phyloP scores from a whole-genome alignment of 2,888 invertebrate species.

The Pollenia griseotomentosa region DNA sequence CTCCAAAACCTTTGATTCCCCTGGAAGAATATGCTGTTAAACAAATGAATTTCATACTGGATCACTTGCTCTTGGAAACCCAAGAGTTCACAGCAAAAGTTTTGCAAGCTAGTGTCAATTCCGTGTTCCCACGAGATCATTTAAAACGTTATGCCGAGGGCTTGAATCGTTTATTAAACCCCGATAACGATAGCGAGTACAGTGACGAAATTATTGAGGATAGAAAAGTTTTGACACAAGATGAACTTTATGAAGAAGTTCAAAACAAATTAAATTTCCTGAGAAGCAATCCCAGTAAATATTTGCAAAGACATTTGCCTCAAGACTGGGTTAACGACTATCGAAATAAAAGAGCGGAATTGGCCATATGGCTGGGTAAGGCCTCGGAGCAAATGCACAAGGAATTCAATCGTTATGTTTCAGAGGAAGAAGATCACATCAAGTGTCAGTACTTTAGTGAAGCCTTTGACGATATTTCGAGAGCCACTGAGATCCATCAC shows the following conservation, averaged over 20 bases:
- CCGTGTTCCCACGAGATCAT: slow-evolving; percentile 28
- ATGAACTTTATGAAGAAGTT: slow-evolving; percentile 44
- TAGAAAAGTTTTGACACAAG: background rate
- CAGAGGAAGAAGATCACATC: slow-evolving; percentile 45
- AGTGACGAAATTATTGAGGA: slow-evolving; percentile 15
- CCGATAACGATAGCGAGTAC: slow-evolving; percentile 3
- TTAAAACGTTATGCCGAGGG: slow-evolving; percentile 66
- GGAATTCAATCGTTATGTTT: slow-evolving; percentile 43
- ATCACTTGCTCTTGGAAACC: slow-evolving; percentile 58
- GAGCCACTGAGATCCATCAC: slow-evolving; percentile 62
- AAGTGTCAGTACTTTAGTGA: slow-evolving; percentile 67
- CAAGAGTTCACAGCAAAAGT: slow-evolving; percentile 61
- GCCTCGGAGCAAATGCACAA: slow-evolving; percentile 59
- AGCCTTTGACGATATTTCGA: slow-evolving; percentile 62
- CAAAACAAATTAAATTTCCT: slow-evolving; percentile 49
- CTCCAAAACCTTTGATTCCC: background rate
- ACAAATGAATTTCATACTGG: slow-evolving; percentile 67
- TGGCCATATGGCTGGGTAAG: slow-evolving; percentile 67
- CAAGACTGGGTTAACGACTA: slow-evolving; percentile 44
- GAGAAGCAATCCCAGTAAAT: slow-evolving; percentile 37
- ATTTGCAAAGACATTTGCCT: slow-evolving; percentile 48
- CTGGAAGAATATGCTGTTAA: slow-evolving; percentile 64
- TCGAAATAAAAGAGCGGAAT: slow-evolving; percentile 24
- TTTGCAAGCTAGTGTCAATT: slow-evolving; percentile 47
- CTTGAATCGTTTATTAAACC: slow-evolving; percentile 25